These are phyloP conservation scores for Gambelia wislizenii DNA, from an alignment of 2,797 vertebrate genomes.

Conservation along the genomic window DNA sequence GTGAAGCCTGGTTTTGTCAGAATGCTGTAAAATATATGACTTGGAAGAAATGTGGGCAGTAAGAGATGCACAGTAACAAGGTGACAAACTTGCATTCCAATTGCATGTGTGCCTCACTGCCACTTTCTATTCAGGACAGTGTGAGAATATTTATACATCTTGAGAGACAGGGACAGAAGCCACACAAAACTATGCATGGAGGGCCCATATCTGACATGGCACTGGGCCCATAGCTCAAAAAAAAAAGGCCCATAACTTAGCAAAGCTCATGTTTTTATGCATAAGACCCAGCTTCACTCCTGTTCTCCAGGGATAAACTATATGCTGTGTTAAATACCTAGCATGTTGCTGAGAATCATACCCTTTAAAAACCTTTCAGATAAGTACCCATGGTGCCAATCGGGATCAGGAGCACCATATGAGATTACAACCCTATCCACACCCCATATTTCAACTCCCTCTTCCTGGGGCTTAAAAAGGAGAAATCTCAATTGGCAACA, in stretches of 20 bases:
- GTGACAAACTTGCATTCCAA: not conserved
- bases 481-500: too few relatives aligned
- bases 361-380: too few relatives aligned
- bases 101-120: not conserved
- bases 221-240: not conserved
- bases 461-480: too few relatives aligned
- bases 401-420: too few relatives aligned
- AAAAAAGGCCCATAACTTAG: not conserved
- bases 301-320: too few relatives aligned
- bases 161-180: not conserved
- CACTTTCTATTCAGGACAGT: not conserved
- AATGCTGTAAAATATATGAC: not conserved
- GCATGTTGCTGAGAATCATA: too few relatives aligned
- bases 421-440: too few relatives aligned
- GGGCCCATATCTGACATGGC: not conserved
- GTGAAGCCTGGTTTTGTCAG: slow-evolving; percentile 28
- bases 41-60: slow-evolving; percentile 1
- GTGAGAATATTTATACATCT: not conserved
- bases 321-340: too few relatives aligned
- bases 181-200: not conserved
- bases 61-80: slow-evolving; percentile 5
- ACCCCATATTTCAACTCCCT: too few relatives aligned
- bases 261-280: not conserved
- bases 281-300: not conserved
- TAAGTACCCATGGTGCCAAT: too few relatives aligned